phyloP scores from a whole-genome alignment of 1,140 invertebrate genomes.

The Aporrectodea caliginosa region DNA sequence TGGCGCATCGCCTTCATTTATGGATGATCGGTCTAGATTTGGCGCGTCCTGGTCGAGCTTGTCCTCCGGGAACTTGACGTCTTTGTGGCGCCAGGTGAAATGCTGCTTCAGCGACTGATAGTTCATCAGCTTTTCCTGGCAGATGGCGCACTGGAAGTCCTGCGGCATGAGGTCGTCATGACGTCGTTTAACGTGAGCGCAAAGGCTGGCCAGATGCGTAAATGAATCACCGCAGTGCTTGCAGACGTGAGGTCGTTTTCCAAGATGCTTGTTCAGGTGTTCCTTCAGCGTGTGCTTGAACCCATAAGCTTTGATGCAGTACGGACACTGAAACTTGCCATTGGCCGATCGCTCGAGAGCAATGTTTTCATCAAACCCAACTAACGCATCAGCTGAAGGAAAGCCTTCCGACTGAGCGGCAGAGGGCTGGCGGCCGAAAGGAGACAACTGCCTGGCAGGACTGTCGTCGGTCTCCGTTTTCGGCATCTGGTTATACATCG shows the following conservation, averaged over 20 bases:
- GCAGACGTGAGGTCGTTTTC: constrained; percentile 28
- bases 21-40: background rate
- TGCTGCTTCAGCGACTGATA: constrained; percentile 33
- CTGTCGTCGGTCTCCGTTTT: background rate
- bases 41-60: constrained; percentile 4
- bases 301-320: constrained; percentile 30
- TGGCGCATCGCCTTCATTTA: background rate
- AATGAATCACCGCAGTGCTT: constrained; percentile 32
- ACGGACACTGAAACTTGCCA: constrained; percentile 33
- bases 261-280: constrained; percentile 31
- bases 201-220: constrained; percentile 31
- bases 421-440: background rate
- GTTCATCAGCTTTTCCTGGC: constrained; percentile 32
- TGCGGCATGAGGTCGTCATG: constrained; percentile 29
- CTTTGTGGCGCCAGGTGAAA: constrained; percentile 28
- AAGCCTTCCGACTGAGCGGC: background rate
- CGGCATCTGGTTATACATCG: background rate
- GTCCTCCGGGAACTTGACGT: constrained; percentile 1
- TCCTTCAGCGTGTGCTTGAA: constrained; percentile 34
- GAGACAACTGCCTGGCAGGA: background rate
- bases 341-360: constrained; percentile 15
- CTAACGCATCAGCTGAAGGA: background rate
- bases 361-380: background rate
- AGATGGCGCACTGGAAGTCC: constrained; percentile 29
- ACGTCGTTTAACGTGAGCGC: constrained; percentile 26